These are phyloP conservation scores for Hemitrygon akajei DNA, from an alignment of 2,797 vertebrate genomes.

Conservation along the genomic window DNA sequence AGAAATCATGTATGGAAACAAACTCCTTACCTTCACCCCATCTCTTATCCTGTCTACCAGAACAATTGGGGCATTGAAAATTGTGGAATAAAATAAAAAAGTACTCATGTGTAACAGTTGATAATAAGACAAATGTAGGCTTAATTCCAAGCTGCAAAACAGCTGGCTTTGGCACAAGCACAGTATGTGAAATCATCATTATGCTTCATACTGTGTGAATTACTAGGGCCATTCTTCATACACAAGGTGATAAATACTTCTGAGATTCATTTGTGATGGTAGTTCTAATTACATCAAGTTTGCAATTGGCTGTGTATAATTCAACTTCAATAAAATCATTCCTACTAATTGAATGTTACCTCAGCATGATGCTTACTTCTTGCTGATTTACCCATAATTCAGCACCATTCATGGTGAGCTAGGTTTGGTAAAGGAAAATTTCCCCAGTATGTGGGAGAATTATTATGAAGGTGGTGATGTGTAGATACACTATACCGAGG, in stretches of 20 bases:
- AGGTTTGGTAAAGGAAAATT: neutral
- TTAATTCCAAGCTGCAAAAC: neutral
- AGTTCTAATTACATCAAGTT: conserved; percentile 5
- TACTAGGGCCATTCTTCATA: neutral
- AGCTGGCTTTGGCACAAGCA: neutral
- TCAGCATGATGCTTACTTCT: neutral
- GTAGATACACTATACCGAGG: neutral
- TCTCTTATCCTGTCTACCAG: neutral
- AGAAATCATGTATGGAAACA: neutral
- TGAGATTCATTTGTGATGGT: neutral
- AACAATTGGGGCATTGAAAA: neutral
- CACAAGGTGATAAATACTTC: neutral
- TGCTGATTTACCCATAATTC: neutral
- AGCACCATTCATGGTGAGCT: neutral
- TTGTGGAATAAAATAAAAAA: neutral
- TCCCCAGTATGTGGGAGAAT: neutral
- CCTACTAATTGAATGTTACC: neutral
- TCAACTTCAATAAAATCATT: conserved; percentile 6
- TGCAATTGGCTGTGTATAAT: neutral
- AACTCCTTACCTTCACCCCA: neutral
- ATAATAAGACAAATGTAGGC: neutral
- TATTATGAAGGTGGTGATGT: neutral
- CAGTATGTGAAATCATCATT: neutral
- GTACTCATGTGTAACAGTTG: neutral
- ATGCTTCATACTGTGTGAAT: neutral